Percentiles rank a stretch among this genome's conserved stretches.
phyloP scores from a whole-genome alignment of 1,140 invertebrate genomes.

The Halyomorpha halys region DNA sequence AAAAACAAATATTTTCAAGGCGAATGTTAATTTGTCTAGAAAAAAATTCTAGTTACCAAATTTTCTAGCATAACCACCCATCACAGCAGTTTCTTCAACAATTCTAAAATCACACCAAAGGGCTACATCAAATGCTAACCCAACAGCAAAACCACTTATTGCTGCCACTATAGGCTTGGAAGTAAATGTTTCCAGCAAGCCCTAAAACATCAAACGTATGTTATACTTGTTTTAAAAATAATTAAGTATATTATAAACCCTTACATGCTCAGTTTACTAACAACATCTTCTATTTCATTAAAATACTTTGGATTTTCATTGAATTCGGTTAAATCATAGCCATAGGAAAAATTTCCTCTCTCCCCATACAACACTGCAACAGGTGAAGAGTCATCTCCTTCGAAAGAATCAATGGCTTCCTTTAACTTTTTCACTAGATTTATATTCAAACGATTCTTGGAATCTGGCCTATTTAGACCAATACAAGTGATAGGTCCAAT shows the following conservation, averaged over 20 bases:
- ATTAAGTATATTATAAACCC: neutral
- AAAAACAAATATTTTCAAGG: too few species aligned
- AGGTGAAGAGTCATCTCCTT: conserved; percentile 37
- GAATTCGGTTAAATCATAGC: conserved; percentile 49
- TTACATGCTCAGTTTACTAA: conserved; percentile 15
- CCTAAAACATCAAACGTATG: conserved; percentile 24
- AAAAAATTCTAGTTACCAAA: conserved; percentile 51
- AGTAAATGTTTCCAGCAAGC: conserved; percentile 25
- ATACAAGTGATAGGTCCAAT: conserved; percentile 42
- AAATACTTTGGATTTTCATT: conserved; percentile 29
- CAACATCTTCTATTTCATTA: conserved; percentile 22
- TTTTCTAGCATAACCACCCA: conserved; percentile 73
- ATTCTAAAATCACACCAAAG: conserved; percentile 82
- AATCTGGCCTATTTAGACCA: conserved; percentile 73
- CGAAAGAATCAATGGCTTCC: conserved; percentile 44
- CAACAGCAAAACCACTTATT: conserved; percentile 77
- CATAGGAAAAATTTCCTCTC: conserved; percentile 83
- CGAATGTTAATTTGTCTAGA: too few species aligned
- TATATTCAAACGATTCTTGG: conserved; percentile 38
- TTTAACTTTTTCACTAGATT: conserved; percentile 18
- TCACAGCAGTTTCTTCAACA: conserved; percentile 67
- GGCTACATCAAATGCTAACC: conserved; percentile 79
- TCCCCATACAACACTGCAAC: conserved; percentile 74
- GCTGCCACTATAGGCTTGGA: conserved; percentile 75
- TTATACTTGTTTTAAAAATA: neutral